These are phyloP conservation scores for Gasterosteus aculeatus DNA, from an alignment of 2,113 vertebrate species.

Conservation along the genomic window DNA sequence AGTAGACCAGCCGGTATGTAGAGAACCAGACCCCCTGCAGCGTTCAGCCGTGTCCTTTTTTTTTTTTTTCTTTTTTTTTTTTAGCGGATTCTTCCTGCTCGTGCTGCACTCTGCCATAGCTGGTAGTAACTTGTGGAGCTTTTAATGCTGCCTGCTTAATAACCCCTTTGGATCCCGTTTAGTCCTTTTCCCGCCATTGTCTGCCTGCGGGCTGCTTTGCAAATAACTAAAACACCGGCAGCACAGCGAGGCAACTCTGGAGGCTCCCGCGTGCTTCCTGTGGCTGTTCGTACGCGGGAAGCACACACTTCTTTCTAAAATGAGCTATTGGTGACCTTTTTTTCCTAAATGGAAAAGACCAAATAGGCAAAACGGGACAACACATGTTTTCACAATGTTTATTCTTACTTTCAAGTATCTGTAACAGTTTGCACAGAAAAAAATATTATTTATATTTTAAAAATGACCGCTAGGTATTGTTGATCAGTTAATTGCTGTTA, in stretches of 20 bases:
- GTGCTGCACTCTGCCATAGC: conserved; percentile 8
- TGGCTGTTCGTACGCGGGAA: not conserved
- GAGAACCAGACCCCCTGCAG: conserved; percentile 83
- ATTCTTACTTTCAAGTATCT: not conserved
- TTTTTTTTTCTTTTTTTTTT: not conserved
- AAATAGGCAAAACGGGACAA: not conserved
- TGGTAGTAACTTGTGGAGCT: conserved; percentile 15
- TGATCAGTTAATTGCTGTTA: not conserved
- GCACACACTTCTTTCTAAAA: too few species aligned
- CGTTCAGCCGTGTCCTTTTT: not conserved
- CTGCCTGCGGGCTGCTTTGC: conserved; percentile 40
- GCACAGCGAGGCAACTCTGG: not conserved
- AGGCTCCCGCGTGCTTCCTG: conserved; percentile 1
- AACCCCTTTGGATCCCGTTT: conserved; percentile 16
- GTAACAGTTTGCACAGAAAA: not conserved
- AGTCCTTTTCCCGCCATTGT: conserved; percentile 1
- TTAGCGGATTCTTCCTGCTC: not conserved
- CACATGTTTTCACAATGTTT: not conserved
- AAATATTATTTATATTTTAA: not conserved
- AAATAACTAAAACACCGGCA: conserved; percentile 10
- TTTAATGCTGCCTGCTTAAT: conserved; percentile 40
- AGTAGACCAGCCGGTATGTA: conserved; percentile 76
- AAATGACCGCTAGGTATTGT: not conserved
- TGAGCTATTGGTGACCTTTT: too few species aligned
- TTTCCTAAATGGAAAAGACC: too few species aligned